Conservation (phyloP, 2,888 invertebrate species). For the Cataglyphis livida region DNA sequence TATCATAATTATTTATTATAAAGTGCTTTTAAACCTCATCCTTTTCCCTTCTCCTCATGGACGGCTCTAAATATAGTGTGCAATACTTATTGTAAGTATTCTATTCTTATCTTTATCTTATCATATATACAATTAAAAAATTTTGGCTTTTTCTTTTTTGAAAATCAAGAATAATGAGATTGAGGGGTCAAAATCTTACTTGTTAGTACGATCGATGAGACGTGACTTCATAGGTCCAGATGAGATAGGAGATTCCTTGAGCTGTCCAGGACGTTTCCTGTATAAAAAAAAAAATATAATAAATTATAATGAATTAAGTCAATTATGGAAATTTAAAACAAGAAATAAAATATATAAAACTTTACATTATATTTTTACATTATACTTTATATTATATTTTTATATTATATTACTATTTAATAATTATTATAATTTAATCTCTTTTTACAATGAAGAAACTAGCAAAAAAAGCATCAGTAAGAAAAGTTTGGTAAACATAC, state of each 20-base stretch:
- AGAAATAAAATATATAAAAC: neutral
- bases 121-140: neutral
- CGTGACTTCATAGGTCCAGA: constrained; percentile 79
- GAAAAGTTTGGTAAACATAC: constrained; percentile 48
- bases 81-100: constrained; percentile 21
- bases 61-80: constrained; percentile 33
- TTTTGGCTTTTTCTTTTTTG: neutral
- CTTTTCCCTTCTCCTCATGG: constrained; percentile 81
- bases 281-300: neutral
- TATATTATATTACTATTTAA: neutral
- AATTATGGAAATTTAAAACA: neutral
- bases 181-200: constrained; percentile 68
- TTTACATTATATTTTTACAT: neutral
- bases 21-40: constrained; percentile 62
- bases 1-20: neutral
- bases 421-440: neutral
- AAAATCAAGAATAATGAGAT: neutral
- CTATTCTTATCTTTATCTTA: constrained; percentile 34
- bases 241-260: constrained; percentile 68
- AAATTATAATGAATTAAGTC: neutral
- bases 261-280: constrained; percentile 76
- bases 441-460: neutral
- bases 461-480: neutral
- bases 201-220: constrained; percentile 77
- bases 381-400: neutral